Evolutionary conservation across 2,797 vertebrate genomes (phyloP).

Genomic region (Melanotaenia trifasciata): DNA sequence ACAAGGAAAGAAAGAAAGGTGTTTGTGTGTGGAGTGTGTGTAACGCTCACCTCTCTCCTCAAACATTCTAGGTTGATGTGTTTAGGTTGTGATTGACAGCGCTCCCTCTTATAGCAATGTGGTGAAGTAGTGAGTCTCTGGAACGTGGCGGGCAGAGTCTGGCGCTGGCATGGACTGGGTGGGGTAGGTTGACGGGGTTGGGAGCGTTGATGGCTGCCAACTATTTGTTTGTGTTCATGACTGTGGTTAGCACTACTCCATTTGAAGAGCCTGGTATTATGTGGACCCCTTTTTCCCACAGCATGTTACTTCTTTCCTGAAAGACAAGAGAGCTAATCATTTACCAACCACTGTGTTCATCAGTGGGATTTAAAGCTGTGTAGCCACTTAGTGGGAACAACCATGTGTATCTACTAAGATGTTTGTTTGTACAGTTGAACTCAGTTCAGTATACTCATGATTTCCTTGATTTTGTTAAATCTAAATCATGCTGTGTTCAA

Average conservation of each 20-base stretch:
- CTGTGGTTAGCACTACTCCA: slow-evolving; percentile 70
- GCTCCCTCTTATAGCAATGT: slow-evolving; percentile 48
- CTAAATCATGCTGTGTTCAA: not conserved
- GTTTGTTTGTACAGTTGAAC: not conserved
- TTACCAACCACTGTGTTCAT: slow-evolving; percentile 47
- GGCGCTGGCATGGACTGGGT: slow-evolving; percentile 32
- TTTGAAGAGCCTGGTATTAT: slow-evolving; percentile 54
- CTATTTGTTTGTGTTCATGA: slow-evolving; percentile 78
- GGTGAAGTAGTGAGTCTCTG: slow-evolving; percentile 55
- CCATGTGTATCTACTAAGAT: slow-evolving; percentile 22
- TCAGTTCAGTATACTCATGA: slow-evolving; percentile 2
- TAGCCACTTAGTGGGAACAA: slow-evolving; percentile 30
- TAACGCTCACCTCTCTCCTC: slow-evolving; percentile 27
- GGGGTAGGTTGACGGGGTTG: slow-evolving; percentile 17
- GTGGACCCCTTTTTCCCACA: slow-evolving; percentile 60
- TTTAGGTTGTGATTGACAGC: slow-evolving; percentile 49
- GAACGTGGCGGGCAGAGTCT: slow-evolving; percentile 32
- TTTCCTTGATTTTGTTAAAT: not conserved
- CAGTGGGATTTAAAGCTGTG: slow-evolving; percentile 35
- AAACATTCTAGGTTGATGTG: slow-evolving; percentile 37
- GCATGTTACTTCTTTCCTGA: slow-evolving; percentile 60
- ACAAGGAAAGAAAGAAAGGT: not conserved
- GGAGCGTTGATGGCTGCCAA: slow-evolving; percentile 50
- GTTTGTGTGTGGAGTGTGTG: slow-evolving; percentile 1
- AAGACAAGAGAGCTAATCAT: slow-evolving; percentile 51